These are phyloP conservation scores for Apantesis nais DNA, from an alignment of 2,888 invertebrate species.

Conservation along the genomic window DNA sequence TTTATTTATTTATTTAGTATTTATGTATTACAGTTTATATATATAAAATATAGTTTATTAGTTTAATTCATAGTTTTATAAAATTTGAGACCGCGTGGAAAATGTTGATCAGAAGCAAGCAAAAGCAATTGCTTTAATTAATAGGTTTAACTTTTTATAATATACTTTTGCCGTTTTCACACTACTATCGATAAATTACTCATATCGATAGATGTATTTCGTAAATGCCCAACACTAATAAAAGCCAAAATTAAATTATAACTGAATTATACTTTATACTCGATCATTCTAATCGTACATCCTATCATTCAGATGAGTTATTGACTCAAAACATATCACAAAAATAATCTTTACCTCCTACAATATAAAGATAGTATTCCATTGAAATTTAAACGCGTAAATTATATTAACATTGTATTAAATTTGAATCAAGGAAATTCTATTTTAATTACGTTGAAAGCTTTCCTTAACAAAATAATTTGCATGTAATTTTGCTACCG, in stretches of 20 bases:
- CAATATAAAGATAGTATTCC: constrained; percentile 18
- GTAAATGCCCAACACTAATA: constrained; percentile 21
- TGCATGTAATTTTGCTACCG: neutral
- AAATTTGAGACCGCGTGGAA: too few relatives aligned
- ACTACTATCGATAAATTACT: neutral
- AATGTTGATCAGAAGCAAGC: too few relatives aligned
- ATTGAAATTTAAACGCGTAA: constrained; percentile 29
- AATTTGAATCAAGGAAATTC: constrained; percentile 17
- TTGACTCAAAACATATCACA: constrained; percentile 9
- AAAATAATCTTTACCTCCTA: neutral
- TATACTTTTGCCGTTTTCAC: too few relatives aligned
- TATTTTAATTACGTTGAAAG: constrained; percentile 2
- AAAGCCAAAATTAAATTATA: constrained; percentile 38
- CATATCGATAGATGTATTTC: constrained; percentile 17
- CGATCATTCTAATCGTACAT: constrained; percentile 47
- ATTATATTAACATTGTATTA: constrained; percentile 40
- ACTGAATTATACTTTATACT: constrained; percentile 43
- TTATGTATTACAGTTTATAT: too few relatives aligned
- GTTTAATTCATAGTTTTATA: too few relatives aligned
- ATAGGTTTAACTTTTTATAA: too few relatives aligned
- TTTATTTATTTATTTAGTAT: too few relatives aligned
- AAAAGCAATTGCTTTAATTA: too few relatives aligned
- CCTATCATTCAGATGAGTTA: constrained; percentile 48
- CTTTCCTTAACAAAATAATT: neutral
- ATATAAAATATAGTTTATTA: too few relatives aligned